Evolutionary conservation across 1,140 invertebrate species (phyloP).

Genomic region (Nylanderia fulva): DNA sequence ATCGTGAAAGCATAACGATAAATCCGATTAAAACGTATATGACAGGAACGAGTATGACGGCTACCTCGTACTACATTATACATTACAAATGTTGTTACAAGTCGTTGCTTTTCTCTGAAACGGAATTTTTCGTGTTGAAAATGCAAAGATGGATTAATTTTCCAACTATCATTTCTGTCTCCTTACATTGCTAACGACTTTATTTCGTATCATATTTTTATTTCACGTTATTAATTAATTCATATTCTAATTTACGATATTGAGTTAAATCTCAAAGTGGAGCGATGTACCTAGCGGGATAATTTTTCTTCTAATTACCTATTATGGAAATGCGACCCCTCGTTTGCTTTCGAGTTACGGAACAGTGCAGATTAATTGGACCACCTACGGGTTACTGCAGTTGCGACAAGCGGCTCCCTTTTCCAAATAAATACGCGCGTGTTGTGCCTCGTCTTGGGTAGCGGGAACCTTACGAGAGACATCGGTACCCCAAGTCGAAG

Average conservation of each 20-base stretch:
- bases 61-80: not conserved
- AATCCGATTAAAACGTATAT: not conserved
- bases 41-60: not conserved
- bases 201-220: not conserved
- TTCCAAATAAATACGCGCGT: constrained; percentile 65
- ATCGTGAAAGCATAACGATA: constrained; percentile 2
- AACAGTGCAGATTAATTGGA: constrained; percentile 44
- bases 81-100: constrained; percentile 24
- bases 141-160: not conserved
- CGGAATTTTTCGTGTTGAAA: not conserved
- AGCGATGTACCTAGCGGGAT: not conserved
- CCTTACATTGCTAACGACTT: too few relatives aligned
- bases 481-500: constrained; percentile 5
- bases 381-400: constrained; percentile 35
- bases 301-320: not conserved
- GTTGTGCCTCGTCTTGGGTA: constrained; percentile 36
- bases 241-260: not conserved
- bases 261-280: not conserved
- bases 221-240: not conserved
- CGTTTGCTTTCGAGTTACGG: constrained; percentile 33
- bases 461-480: constrained; percentile 17
- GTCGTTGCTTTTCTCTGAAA: not conserved
- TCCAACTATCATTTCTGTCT: not conserved
- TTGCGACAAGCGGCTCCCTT: constrained; percentile 62
- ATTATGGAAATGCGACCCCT: constrained; percentile 15